phyloP scores from a whole-genome alignment of 2,888 invertebrate genomes.

The Orthonevra nobilis region DNA sequence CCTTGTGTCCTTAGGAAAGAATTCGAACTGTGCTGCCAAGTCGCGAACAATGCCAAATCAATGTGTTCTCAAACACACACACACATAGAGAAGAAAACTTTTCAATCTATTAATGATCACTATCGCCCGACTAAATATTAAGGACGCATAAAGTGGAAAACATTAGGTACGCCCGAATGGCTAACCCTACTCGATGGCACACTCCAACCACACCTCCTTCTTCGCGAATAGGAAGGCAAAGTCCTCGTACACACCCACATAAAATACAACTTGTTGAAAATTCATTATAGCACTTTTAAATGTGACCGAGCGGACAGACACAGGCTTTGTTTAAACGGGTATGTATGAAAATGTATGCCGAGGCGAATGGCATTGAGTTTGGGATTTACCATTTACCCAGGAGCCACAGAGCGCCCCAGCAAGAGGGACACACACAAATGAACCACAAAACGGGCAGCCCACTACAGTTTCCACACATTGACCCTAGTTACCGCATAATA shows the following conservation, averaged over 20 bases:
- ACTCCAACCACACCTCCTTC: conserved; percentile 47
- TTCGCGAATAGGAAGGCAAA: too few species aligned
- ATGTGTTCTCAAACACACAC: background rate
- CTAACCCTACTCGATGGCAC: conserved; percentile 14
- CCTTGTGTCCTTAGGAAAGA: background rate
- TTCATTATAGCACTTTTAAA: conserved; percentile 67
- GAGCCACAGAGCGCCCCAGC: conserved; percentile 45
- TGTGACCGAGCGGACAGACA: conserved; percentile 41
- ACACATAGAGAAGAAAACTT: conserved; percentile 28
- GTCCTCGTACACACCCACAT: conserved; percentile 34
- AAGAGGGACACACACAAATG: too few species aligned
- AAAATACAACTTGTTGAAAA: conserved; percentile 64
- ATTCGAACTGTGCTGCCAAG: background rate
- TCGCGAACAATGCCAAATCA: conserved; percentile 19
- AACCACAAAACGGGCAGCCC: conserved; percentile 48
- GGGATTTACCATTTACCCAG: conserved; percentile 27
- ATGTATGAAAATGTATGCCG: conserved; percentile 36
- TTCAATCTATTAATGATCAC: conserved; percentile 68
- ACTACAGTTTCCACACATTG: conserved; percentile 36
- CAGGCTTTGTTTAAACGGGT: conserved; percentile 60
- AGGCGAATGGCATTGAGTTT: conserved; percentile 9
- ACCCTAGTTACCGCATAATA: conserved; percentile 53
- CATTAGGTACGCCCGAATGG: conserved; percentile 35
- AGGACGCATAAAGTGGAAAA: conserved; percentile 39
- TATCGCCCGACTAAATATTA: conserved; percentile 65